Percentiles rank a stretch among this genome's conserved stretches.
These are phyloP conservation scores for Nomada ruficornis DNA, from an alignment of 2,888 invertebrate genomes.

Conservation along the genomic window DNA sequence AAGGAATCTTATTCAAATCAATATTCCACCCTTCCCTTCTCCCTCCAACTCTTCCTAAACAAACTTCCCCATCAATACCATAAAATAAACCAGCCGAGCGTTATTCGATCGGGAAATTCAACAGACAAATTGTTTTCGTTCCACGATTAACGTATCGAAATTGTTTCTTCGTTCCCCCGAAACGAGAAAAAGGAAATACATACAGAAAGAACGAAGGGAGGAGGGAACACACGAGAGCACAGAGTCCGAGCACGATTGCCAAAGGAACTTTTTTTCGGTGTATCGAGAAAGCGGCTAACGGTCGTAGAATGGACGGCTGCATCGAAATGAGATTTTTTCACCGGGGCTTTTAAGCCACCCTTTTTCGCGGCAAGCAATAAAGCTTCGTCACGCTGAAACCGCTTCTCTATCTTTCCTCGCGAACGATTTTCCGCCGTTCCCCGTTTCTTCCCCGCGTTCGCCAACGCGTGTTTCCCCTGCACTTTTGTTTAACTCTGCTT, in stretches of 20 bases:
- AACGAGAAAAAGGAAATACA: neutral
- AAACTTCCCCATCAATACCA: conserved; percentile 5
- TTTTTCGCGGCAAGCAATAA: conserved; percentile 64
- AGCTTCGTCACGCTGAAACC: conserved; percentile 59
- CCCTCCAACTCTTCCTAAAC: neutral
- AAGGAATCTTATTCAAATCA: neutral
- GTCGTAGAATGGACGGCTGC: conserved; percentile 62
- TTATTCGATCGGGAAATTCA: conserved; percentile 9
- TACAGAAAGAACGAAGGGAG: neutral
- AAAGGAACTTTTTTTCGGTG: conserved; percentile 56
- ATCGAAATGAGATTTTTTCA: conserved; percentile 71
- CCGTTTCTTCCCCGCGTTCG: conserved; percentile 19
- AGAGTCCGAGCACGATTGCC: conserved; percentile 32
- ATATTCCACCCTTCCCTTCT: neutral
- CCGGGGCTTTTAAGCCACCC: conserved; percentile 64
- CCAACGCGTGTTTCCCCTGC: neutral
- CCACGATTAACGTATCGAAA: conserved; percentile 14
- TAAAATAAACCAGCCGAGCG: neutral
- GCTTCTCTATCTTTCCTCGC: conserved; percentile 42
- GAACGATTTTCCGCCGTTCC: conserved; percentile 36
- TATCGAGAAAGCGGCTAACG: conserved; percentile 63
- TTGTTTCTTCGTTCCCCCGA: neutral
- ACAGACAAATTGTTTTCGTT: conserved; percentile 24
- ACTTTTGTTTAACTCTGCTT: conserved; percentile 45
- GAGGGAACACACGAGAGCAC: conserved; percentile 1